phyloP scores from a whole-genome alignment of 2,797 vertebrate genomes.

The Lycodopsis pacificus region DNA sequence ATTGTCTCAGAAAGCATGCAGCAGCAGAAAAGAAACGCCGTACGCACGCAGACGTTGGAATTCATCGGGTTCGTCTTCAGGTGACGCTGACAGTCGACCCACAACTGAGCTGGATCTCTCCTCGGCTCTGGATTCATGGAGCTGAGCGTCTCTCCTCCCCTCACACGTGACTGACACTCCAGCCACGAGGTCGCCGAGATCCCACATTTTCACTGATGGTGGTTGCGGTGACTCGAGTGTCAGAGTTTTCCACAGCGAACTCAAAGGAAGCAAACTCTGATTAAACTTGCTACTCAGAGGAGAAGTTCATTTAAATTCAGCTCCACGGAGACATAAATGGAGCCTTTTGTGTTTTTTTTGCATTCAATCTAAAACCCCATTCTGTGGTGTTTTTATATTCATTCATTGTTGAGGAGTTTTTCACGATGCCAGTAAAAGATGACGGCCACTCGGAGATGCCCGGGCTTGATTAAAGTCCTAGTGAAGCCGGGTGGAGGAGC shows the following conservation, averaged over 20 bases:
- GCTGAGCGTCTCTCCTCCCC: conserved; percentile 12
- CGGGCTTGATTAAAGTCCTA: conserved; percentile 36
- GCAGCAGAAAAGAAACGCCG: neutral
- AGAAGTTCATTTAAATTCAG: conserved; percentile 22
- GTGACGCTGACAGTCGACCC: neutral
- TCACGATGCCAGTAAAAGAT: conserved; percentile 20
- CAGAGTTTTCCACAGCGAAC: conserved; percentile 69
- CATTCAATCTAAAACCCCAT: conserved; percentile 13
- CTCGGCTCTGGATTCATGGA: neutral
- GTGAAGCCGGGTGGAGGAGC: conserved; percentile 43
- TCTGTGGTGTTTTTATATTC: conserved; percentile 17
- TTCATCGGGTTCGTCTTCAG: conserved; percentile 20
- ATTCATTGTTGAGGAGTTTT: neutral
- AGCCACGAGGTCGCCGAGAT: conserved; percentile 63
- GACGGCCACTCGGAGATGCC: conserved; percentile 34
- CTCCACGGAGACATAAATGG: conserved; percentile 6
- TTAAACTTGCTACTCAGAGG: conserved; percentile 14
- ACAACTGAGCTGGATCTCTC: neutral
- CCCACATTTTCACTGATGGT: conserved; percentile 69
- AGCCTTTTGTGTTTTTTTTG: conserved; percentile 24
- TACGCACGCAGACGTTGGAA: conserved; percentile 11
- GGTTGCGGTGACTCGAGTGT: conserved; percentile 65
- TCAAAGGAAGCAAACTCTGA: conserved; percentile 48
- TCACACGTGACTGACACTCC: conserved; percentile 44
- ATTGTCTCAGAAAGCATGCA: conserved; percentile 26